These are phyloP conservation scores for Drosophila miranda DNA, from an alignment of 1,140 invertebrate species.

Conservation along the genomic window DNA sequence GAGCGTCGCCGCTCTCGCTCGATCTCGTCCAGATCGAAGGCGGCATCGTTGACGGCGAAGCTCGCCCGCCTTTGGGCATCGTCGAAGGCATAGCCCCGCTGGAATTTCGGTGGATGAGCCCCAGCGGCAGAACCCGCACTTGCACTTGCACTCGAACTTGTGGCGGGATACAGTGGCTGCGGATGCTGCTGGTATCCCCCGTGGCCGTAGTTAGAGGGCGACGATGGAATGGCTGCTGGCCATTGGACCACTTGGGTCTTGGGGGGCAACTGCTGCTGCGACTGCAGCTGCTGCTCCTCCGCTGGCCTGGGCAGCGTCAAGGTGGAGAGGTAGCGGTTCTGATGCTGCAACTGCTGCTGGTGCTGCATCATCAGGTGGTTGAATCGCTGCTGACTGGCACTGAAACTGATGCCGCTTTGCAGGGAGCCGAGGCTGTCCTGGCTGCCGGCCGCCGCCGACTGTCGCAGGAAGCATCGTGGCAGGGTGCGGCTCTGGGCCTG, in stretches of 20 bases:
- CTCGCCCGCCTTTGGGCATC: constrained; percentile 68
- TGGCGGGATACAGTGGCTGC: constrained; percentile 40
- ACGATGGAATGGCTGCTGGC: constrained; percentile 77
- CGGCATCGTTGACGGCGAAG: constrained; percentile 46
- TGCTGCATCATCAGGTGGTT: constrained; percentile 52
- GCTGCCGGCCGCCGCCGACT: constrained; percentile 42
- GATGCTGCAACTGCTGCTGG: constrained; percentile 50
- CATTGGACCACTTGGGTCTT: constrained; percentile 60
- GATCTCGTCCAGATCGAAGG: constrained; percentile 79
- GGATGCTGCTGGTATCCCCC: constrained; percentile 32
- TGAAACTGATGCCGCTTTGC: constrained; percentile 50
- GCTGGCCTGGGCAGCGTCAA: constrained; percentile 48
- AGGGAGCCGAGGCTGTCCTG: constrained; percentile 63
- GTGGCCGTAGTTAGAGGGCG: constrained; percentile 67
- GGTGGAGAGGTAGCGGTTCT: constrained; percentile 60
- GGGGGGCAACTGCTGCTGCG: constrained; percentile 3
- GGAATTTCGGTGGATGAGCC: constrained; percentile 58
- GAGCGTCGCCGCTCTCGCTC: constrained; percentile 77
- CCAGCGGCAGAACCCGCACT: not conserved
- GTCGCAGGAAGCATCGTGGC: constrained; percentile 71
- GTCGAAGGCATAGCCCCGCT: constrained; percentile 74
- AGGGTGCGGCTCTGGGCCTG: constrained; percentile 71
- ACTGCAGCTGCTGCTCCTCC: constrained; percentile 28
- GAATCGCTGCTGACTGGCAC: constrained; percentile 54
- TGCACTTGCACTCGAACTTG: constrained; percentile 2